Base-by-base conservation (phyloP, 2,113 vertebrate species). In the Neogale vison region DNA sequence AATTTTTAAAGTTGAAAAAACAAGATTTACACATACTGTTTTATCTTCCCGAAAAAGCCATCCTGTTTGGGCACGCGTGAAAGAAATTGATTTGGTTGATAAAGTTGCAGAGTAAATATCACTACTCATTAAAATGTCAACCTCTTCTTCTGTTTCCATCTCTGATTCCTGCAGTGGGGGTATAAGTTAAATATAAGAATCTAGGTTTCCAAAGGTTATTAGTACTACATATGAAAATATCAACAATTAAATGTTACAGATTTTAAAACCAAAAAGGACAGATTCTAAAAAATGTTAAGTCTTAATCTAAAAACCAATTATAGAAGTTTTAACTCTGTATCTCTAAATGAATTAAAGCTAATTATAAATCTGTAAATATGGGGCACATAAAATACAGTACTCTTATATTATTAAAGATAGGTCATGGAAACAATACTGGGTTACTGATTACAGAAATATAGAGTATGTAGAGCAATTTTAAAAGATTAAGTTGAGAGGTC, bases 41-140 rank as follows among this genome's bases (percentile, higher is more conserved):
- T 99, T 99, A 99, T 99, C 99, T 98, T 99, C 99, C 96, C 99
- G 98, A 98, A 99, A 99, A 95, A 99, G 99, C 99, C 99, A 99
- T 61, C 99, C 99, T 0, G 99, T 99, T 98, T 99, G 99, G 36
- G 99, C 99, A 96, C 99, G 99, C 0, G 99, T 99, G 98, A 99
- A 99, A 31, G 99, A 99, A 97, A 99, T 99, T 90, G 99, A 99
- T 98, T 99, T 99, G 97, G 99, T 99, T 98, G 99, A 99, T 97
- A 99, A 99, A 0, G 99, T 99, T 97, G 99, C 99, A 0, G 99
- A 99, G 98, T 99, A 99, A 97, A 99, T 99, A 84, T 99, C 99
- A 2, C 99, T 99, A 98, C 99, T 99, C 99, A 99, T 99, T 98
- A 99, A 98, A 98, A 99, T 99, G 98, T 99, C 99, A 96, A 99